Evolutionary conservation across 2,797 vertebrate genomes (phyloP).

Genomic region (Mus caroli): DNA sequence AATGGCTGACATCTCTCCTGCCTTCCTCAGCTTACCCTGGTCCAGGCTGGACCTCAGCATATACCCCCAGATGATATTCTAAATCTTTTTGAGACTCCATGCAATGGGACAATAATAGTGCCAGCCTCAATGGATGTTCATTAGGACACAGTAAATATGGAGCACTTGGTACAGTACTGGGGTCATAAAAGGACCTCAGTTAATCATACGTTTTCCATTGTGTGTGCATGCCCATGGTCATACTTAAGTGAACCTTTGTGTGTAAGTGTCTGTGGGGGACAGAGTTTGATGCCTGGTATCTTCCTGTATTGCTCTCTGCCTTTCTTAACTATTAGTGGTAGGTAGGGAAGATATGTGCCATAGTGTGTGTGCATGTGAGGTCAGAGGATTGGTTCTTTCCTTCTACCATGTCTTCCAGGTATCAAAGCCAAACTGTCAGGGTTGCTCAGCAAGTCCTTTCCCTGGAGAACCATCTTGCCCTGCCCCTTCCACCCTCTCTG

Average conservation of each 20-base stretch:
- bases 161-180: neutral
- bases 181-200: neutral
- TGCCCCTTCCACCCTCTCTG: neutral
- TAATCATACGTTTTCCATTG: neutral
- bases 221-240: neutral
- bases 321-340: neutral
- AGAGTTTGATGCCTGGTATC: neutral
- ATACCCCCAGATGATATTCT: neutral
- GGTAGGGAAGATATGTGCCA: fast-evolving
- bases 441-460: neutral
- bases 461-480: neutral
- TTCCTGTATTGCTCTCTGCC: neutral
- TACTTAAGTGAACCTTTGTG: neutral
- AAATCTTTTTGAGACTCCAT: neutral
- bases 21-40: neutral
- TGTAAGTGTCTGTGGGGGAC: neutral
- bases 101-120: neutral
- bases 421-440: neutral
- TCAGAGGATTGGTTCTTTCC: neutral
- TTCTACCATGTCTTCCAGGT: neutral
- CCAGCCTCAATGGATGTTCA: neutral
- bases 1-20: neutral
- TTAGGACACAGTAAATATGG: neutral
- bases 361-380: neutral
- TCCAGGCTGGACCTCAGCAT: neutral